Conservation (phyloP, 2,797 vertebrate genomes). For the Dendrocincla fuliginosa region DNA sequence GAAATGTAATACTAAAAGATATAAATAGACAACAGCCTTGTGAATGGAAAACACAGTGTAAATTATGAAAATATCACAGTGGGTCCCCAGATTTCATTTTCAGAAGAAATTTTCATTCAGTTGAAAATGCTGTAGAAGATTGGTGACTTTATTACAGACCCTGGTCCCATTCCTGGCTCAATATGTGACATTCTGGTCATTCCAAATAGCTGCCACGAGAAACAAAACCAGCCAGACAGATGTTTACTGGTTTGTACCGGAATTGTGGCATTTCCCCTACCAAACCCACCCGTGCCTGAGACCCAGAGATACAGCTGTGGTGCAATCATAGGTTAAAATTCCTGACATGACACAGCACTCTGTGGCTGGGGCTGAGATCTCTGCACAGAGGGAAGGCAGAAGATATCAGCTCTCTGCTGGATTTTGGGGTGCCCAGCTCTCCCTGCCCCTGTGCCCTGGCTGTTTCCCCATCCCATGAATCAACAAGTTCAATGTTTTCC, state of each 20-base stretch:
- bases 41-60: background rate
- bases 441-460: fast-evolving
- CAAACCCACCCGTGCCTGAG: background rate
- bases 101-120: background rate
- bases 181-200: background rate
- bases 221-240: background rate
- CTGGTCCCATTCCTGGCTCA: background rate
- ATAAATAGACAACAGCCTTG: background rate
- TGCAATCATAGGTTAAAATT: background rate
- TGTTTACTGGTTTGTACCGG: background rate
- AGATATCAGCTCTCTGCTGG: background rate
- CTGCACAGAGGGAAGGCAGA: fast-evolving
- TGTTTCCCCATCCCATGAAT: background rate
- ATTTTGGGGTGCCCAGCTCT: background rate
- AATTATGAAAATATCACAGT: background rate
- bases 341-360: fast-evolving
- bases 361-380: fast-evolving
- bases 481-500: background rate
- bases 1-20: background rate
- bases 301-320: background rate
- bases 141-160: background rate
- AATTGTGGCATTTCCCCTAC: background rate
- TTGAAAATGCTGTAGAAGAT: background rate
- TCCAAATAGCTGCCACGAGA: background rate
- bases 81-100: background rate